Conservation (phyloP, 2,888 invertebrate genomes). For the Drosophila borborema region DNA sequence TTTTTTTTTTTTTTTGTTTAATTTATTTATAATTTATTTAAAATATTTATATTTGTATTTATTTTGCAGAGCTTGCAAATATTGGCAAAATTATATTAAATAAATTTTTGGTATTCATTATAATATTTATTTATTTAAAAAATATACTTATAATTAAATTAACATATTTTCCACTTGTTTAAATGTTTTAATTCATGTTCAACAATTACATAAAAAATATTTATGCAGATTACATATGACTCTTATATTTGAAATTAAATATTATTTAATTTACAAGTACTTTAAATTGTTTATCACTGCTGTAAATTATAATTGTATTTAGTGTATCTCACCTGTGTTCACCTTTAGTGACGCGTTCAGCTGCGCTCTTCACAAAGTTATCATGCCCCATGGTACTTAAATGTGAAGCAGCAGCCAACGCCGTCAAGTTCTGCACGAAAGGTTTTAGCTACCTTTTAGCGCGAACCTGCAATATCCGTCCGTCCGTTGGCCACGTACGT, state of each 20-base stretch:
- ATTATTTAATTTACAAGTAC: neutral
- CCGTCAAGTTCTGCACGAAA: slow-evolving; percentile 77
- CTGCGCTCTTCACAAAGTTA: slow-evolving; percentile 17
- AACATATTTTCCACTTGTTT: neutral
- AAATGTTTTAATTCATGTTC: no score
- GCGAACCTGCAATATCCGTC: slow-evolving; percentile 37
- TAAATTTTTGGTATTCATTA: no score
- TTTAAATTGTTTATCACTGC: neutral
- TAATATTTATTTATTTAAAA: no score
- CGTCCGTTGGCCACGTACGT: slow-evolving; percentile 17
- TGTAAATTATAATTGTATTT: neutral
- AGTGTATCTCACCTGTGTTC: neutral
- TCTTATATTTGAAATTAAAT: neutral
- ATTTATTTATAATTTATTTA: no score
- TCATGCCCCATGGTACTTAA: slow-evolving; percentile 29
- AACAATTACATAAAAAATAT: no score
- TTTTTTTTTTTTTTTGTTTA: no score
- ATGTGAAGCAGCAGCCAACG: slow-evolving; percentile 35
- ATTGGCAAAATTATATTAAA: no score
- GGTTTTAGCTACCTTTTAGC: slow-evolving; percentile 75
- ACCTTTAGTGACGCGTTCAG: neutral
- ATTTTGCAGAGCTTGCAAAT: no score
- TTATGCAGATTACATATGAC: neutral
- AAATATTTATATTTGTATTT: no score
- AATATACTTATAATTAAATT: no score